Conservation (phyloP, 2,888 invertebrate species). For the Diarsia mendica region DNA sequence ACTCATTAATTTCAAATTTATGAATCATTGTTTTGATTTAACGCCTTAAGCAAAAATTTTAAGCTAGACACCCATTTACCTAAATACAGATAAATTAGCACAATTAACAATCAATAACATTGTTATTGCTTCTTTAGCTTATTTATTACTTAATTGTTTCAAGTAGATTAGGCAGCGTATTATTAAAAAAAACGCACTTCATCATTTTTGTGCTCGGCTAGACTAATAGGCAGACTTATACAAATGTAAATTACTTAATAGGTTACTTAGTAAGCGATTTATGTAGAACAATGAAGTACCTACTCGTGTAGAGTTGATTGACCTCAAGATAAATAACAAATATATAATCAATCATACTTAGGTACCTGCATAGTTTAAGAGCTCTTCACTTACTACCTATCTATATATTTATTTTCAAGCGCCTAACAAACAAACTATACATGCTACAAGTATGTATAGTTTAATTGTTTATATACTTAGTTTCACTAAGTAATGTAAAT, state of each 20-base stretch:
- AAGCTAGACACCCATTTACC: not conserved
- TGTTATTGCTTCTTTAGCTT: constrained; percentile 15
- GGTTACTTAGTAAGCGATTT: constrained; percentile 68
- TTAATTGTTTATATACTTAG: constrained; percentile 14
- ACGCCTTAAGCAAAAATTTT: not conserved
- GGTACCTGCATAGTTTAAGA: constrained; percentile 8
- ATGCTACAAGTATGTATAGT: too few relatives aligned
- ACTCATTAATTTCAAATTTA: constrained; percentile 8
- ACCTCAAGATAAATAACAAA: constrained; percentile 70
- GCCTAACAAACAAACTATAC: too few relatives aligned
- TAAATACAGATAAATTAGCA: constrained; percentile 7
- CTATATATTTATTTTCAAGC: constrained; percentile 24
- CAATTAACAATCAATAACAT: constrained; percentile 6
- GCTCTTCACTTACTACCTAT: constrained; percentile 32
- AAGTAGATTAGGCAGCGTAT: constrained; percentile 1
- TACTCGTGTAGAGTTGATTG: constrained; percentile 79
- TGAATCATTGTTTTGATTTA: not conserved
- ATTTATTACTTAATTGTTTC: not conserved
- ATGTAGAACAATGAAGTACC: constrained; percentile 72
- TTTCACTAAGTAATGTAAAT: constrained; percentile 3
- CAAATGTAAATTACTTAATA: constrained; percentile 29
- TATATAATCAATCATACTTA: constrained; percentile 18
- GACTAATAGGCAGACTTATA: constrained; percentile 27
- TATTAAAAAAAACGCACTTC: constrained; percentile 8
- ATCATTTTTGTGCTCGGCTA: constrained; percentile 34